Evolutionary conservation across 2,888 invertebrate genomes (phyloP).

Genomic region (Ctena decussata): DNA sequence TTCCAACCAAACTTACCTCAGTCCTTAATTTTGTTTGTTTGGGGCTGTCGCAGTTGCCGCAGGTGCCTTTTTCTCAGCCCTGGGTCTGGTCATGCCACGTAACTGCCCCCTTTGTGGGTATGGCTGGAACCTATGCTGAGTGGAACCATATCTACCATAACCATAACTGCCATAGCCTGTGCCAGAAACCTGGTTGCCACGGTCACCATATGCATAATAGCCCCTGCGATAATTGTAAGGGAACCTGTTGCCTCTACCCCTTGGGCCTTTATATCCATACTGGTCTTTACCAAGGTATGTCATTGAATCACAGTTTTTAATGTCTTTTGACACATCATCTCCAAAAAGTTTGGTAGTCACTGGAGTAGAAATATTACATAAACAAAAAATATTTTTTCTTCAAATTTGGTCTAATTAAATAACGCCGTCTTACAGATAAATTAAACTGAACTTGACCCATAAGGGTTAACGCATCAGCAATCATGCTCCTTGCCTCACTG

Average conservation of each 20-base stretch:
- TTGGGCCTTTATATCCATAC: not conserved
- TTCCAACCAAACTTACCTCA: slow-evolving; percentile 16
- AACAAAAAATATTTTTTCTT: slow-evolving; percentile 23
- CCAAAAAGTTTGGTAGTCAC: slow-evolving; percentile 22
- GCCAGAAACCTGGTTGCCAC: not conserved
- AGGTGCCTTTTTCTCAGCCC: not conserved
- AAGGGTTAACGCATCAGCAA: slow-evolving; percentile 29
- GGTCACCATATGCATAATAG: not conserved
- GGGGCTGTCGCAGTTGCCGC: not conserved
- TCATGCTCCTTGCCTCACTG: not conserved
- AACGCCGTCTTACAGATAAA: slow-evolving; percentile 26
- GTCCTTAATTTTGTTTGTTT: not conserved
- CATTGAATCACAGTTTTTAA: slow-evolving; percentile 24
- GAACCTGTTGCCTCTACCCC: not conserved
- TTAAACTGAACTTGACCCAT: slow-evolving; percentile 40
- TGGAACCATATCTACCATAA: not conserved
- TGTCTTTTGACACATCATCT: slow-evolving; percentile 38
- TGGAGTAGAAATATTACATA: slow-evolving; percentile 14
- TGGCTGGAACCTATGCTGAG: not conserved
- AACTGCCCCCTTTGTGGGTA: too few species aligned
- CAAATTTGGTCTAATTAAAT: slow-evolving; percentile 25
- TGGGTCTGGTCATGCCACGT: too few species aligned
- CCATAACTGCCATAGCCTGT: not conserved
- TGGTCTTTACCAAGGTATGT: slow-evolving; percentile 9
- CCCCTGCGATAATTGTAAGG: not conserved